Percentiles rank a stretch among this genome's conserved stretches.
These are phyloP conservation scores for Drosophila mulleri DNA, from an alignment of 2,888 invertebrate genomes.

Conservation along the genomic window DNA sequence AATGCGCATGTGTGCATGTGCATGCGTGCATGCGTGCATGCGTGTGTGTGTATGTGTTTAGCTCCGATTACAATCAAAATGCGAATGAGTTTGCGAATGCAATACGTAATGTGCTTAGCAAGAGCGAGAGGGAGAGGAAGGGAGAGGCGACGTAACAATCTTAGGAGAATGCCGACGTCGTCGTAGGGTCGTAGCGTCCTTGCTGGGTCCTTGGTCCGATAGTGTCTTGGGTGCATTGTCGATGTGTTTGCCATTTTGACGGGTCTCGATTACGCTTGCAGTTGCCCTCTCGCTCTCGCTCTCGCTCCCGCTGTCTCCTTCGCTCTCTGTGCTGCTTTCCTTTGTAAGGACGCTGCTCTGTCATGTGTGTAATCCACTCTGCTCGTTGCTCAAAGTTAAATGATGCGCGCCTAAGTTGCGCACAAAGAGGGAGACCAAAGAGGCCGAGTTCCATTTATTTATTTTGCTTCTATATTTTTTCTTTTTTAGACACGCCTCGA, in stretches of 20 bases:
- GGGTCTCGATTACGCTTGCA: constrained; percentile 75
- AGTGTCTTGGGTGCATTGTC: constrained; percentile 59
- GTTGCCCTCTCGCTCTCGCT: constrained; percentile 8
- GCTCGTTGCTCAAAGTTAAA: constrained; percentile 77
- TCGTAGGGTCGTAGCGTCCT: too few species aligned
- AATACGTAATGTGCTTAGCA: constrained; percentile 63
- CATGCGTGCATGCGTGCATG: constrained; percentile 4
- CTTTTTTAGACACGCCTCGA: constrained; percentile 49
- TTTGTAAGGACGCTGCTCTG: constrained; percentile 55
- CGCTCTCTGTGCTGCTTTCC: background rate
- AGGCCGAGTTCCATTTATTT: constrained; percentile 35
- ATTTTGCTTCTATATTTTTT: constrained; percentile 4
- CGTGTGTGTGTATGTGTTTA: constrained; percentile 21
- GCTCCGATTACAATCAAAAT: constrained; percentile 60
- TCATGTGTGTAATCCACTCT: constrained; percentile 79
- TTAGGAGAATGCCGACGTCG: constrained; percentile 17
- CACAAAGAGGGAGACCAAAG: constrained; percentile 54
- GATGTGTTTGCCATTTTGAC: constrained; percentile 74
- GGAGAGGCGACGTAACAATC: constrained; percentile 39
- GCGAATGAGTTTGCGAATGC: constrained; percentile 60
- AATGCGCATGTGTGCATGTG: constrained; percentile 25
- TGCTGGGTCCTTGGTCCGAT: constrained; percentile 4
- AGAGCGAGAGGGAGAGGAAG: constrained; percentile 4
- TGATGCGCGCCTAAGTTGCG: constrained; percentile 77
- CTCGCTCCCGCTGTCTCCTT: background rate